A percentile compares a stretch with the other conserved stretches of the same genome.
Evolutionary conservation across 2,888 invertebrate species (phyloP).

Genomic region (Germaria angustata): DNA sequence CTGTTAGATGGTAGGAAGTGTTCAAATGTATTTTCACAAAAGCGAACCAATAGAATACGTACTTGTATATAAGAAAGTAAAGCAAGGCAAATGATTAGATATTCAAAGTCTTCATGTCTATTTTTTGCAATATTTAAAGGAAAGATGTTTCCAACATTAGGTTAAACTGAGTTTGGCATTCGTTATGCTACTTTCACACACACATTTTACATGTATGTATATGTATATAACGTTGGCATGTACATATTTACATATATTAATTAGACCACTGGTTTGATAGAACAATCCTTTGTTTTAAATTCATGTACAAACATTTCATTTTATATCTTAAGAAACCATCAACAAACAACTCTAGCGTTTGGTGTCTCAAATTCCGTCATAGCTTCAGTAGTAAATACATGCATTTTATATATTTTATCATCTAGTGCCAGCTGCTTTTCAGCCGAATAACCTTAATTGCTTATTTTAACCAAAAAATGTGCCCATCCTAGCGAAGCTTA

Average conservation of each 20-base stretch:
- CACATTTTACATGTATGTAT: not conserved
- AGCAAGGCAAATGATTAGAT: conserved; percentile 1
- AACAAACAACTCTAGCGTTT: not conserved
- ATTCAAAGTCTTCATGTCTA: too few species aligned
- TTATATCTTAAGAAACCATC: not conserved
- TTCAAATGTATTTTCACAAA: not conserved
- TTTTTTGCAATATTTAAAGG: too few species aligned
- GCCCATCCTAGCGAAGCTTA: not conserved
- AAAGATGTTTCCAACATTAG: not conserved
- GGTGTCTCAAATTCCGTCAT: conserved; percentile 34
- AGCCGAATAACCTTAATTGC: not conserved
- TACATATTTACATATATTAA: not conserved
- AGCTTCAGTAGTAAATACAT: not conserved
- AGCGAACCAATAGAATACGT: conserved; percentile 21
- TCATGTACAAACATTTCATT: conserved; percentile 17
- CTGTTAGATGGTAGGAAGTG: not conserved
- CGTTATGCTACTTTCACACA: not conserved
- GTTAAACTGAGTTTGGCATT: not conserved
- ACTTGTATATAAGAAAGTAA: not conserved
- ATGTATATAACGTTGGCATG: not conserved
- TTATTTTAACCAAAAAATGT: conserved; percentile 9
- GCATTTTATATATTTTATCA: not conserved
- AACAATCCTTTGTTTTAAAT: not conserved
- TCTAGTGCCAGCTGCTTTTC: conserved; percentile 1
- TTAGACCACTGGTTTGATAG: not conserved